Evolutionary conservation across 1,140 invertebrate genomes (phyloP).

Genomic region (Subanguina moxae): DNA sequence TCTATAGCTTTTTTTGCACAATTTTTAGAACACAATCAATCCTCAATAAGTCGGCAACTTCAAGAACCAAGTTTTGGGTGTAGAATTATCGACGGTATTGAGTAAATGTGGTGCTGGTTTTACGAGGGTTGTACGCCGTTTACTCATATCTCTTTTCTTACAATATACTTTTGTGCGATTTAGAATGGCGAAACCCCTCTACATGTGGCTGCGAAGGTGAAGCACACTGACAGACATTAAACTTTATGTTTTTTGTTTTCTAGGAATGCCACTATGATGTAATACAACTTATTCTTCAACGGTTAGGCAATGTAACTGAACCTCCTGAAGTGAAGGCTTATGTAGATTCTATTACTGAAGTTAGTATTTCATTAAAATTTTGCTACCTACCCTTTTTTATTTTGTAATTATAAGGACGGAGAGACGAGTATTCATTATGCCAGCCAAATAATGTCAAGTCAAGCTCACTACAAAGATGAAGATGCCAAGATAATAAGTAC

Average conservation of each 20-base stretch:
- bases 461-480: constrained; percentile 68
- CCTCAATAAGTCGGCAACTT: no score
- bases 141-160: constrained; percentile 18
- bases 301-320: constrained; percentile 34
- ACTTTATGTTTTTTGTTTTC: no score
- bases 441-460: constrained; percentile 60
- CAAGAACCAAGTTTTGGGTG: no score
- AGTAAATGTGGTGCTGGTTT: neutral
- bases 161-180: constrained; percentile 61
- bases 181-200: constrained; percentile 74
- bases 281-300: constrained; percentile 60
- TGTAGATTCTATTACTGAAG: constrained; percentile 63
- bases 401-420: constrained; percentile 69
- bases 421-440: constrained; percentile 84
- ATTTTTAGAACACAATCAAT: no score
- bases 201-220: constrained; percentile 62
- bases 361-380: constrained; percentile 41
- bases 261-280: constrained; percentile 63
- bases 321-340: constrained; percentile 48
- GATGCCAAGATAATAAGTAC: constrained; percentile 83
- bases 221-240: no score
- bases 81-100: no score
- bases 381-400: constrained; percentile 1
- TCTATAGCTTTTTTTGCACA: no score
- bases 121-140: neutral